phyloP scores from a whole-genome alignment of 1,140 invertebrate species.

The Cydia splendana region DNA sequence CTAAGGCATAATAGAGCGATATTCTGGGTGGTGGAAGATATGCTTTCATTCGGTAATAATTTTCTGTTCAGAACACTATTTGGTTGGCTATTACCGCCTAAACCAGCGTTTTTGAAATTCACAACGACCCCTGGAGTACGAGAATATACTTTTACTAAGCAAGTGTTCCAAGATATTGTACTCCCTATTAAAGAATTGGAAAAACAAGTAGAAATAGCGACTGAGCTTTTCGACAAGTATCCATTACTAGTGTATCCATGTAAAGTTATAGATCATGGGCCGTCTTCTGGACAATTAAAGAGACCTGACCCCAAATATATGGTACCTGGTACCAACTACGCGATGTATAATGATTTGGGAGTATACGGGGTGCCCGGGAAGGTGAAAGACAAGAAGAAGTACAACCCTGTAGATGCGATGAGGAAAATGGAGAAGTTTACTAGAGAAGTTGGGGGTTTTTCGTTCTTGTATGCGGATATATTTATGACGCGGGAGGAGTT shows the following conservation, averaged over 20 bases:
- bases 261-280: slow-evolving; percentile 84
- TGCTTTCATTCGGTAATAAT: slow-evolving; percentile 93
- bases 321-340: slow-evolving; percentile 77
- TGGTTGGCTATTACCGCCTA: slow-evolving; percentile 91
- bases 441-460: slow-evolving; percentile 84
- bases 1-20: slow-evolving; percentile 89
- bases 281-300: slow-evolving; percentile 85
- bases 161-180: slow-evolving; percentile 92
- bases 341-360: slow-evolving; percentile 90
- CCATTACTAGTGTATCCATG: slow-evolving; percentile 92
- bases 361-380: slow-evolving; percentile 89
- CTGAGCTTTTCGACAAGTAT: slow-evolving; percentile 86
- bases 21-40: slow-evolving; percentile 92
- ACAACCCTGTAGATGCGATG: slow-evolving; percentile 74
- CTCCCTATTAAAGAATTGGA: slow-evolving; percentile 86
- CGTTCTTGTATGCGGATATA: slow-evolving; percentile 86
- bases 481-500: slow-evolving; percentile 93
- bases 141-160: slow-evolving; percentile 89
- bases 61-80: slow-evolving; percentile 85
- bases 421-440: slow-evolving; percentile 78
- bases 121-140: slow-evolving; percentile 89
- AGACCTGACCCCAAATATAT: slow-evolving; percentile 82
- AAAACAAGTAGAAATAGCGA: slow-evolving; percentile 84
- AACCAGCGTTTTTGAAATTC: slow-evolving; percentile 90
- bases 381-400: slow-evolving; percentile 81